Conservation (phyloP, 2,888 invertebrate species). For the Octodonta nipae region DNA sequence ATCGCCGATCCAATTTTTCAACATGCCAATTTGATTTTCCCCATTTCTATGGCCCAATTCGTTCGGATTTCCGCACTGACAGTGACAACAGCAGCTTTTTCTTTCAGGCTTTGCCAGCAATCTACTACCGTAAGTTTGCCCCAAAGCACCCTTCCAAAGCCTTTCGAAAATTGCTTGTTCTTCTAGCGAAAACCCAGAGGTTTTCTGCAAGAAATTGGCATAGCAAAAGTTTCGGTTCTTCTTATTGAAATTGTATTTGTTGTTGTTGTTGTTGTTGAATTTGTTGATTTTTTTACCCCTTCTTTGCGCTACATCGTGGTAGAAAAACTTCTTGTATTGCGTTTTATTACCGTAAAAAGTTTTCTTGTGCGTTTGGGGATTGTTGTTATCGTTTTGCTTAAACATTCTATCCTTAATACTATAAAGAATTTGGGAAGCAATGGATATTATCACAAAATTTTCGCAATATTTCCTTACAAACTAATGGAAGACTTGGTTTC, state of each 20-base stretch:
- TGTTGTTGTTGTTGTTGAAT: conserved; percentile 1
- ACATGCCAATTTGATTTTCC: conserved; percentile 6
- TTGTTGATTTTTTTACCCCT: conserved; percentile 6
- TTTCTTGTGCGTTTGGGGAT: conserved; percentile 1
- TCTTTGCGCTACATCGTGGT: conserved; percentile 6
- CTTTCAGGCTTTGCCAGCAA: conserved; percentile 10
- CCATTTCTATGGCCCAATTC: conserved; percentile 27
- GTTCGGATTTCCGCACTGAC: conserved; percentile 39
- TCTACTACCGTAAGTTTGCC: conserved; percentile 30
- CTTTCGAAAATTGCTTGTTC: conserved; percentile 57
- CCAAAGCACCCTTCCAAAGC: conserved; percentile 50
- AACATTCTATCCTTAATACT: conserved; percentile 1
- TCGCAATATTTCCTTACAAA: not conserved
- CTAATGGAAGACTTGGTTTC: conserved; percentile 14
- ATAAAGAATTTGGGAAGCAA: not conserved
- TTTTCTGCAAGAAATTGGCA: conserved; percentile 5
- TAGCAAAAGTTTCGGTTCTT: not conserved
- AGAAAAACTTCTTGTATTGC: conserved; percentile 7
- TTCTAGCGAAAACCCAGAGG: conserved; percentile 38
- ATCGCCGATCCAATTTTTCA: conserved; percentile 16
- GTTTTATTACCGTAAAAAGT: not conserved
- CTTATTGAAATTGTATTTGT: conserved; percentile 2
- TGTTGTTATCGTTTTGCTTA: not conserved
- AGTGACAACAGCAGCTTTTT: conserved; percentile 34
- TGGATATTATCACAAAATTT: not conserved